Evolutionary conservation across 2,113 vertebrate species (phyloP).

Genomic region (Cebus imitator): DNA sequence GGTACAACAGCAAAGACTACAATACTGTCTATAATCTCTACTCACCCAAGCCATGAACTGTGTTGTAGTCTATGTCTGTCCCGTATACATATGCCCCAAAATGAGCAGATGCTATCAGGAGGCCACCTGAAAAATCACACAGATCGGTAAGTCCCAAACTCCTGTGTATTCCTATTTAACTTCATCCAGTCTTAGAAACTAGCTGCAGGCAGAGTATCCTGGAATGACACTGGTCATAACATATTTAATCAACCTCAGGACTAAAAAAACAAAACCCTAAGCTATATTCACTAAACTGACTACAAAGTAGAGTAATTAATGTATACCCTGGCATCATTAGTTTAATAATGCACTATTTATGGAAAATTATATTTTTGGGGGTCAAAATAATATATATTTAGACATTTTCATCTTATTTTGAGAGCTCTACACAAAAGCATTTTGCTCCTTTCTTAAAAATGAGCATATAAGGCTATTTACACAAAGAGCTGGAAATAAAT

Average conservation of each 20-base stretch:
- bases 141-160: neutral
- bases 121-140: conserved; percentile 87
- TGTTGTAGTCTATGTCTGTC: conserved; percentile 98
- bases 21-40: neutral
- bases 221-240: neutral
- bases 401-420: conserved; percentile 39
- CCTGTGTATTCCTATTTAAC: neutral
- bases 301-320: neutral
- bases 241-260: neutral
- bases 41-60: conserved; percentile 95
- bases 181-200: neutral
- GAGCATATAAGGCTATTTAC: neutral
- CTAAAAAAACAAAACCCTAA: neutral
- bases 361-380: neutral
- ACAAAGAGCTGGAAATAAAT: neutral
- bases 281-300: neutral
- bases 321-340: neutral
- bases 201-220: neutral
- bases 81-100: conserved; percentile 97
- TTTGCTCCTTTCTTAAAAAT: conserved; percentile 28
- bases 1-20: neutral
- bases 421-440: neutral
- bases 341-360: neutral
- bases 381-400: conserved; percentile 42
- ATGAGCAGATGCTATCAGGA: conserved; percentile 95